Percentiles rank a stretch among this genome's conserved stretches.
Conservation (phyloP, 1,140 invertebrate genomes). For the Bombus soroeensis region DNA sequence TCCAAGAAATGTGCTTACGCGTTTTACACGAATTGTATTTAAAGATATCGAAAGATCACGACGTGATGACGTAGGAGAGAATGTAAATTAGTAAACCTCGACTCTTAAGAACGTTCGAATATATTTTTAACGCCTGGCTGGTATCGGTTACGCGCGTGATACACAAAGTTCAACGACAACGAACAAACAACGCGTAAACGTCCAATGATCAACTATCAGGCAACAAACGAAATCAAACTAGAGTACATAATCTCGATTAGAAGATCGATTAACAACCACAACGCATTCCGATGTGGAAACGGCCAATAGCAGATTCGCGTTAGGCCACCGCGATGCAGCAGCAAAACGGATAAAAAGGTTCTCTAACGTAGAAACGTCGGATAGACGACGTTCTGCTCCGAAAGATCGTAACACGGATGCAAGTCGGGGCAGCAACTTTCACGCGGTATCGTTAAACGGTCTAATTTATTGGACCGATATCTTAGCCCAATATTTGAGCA, state of each 20-base stretch:
- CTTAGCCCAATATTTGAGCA: constrained; percentile 22
- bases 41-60: too few species aligned
- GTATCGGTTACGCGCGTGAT: background rate
- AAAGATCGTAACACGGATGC: background rate
- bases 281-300: too few species aligned
- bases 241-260: background rate
- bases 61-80: too few species aligned
- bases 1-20: too few species aligned
- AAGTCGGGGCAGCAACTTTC: background rate
- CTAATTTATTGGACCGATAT: constrained; percentile 13
- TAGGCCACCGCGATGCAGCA: background rate
- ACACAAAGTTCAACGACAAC: background rate
- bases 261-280: background rate
- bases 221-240: background rate
- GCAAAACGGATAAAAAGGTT: background rate
- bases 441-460: background rate
- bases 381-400: background rate
- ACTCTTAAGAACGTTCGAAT: background rate
- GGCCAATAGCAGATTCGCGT: background rate
- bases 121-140: too few species aligned
- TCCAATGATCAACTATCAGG: too few species aligned
- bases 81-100: too few species aligned
- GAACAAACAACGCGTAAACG: background rate
- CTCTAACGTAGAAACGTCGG: background rate
- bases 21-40: too few species aligned